Percentiles rank a stretch among this genome's conserved stretches.
Evolutionary conservation across 2,113 vertebrate genomes (phyloP).

Genomic region (Mus spicilegus): DNA sequence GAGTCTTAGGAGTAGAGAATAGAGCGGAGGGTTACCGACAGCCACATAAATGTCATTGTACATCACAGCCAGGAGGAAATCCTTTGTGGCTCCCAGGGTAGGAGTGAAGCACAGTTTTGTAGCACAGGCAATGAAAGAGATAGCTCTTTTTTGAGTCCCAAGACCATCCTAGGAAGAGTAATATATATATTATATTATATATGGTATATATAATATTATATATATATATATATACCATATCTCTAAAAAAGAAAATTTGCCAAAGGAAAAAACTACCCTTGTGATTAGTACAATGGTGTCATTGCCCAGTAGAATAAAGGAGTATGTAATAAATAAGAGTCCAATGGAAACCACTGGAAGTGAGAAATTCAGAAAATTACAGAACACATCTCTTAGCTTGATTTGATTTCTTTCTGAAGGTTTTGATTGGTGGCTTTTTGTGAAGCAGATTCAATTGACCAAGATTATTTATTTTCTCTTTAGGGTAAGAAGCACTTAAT

Average conservation of each 20-base stretch:
- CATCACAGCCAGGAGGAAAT: not conserved
- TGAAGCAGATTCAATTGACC: not conserved
- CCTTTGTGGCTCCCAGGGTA: not conserved
- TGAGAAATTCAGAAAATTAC: slow-evolving; percentile 46
- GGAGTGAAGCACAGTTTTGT: not conserved
- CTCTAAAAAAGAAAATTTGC: slow-evolving; percentile 65
- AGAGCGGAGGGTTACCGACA: not conserved
- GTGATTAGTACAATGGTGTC: slow-evolving; percentile 4
- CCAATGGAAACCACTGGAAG: slow-evolving; percentile 22
- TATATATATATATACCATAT: slow-evolving; percentile 43
- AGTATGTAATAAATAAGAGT: not conserved
- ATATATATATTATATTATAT: slow-evolving; percentile 12
- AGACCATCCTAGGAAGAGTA: slow-evolving; percentile 52
- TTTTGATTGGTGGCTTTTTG: not conserved
- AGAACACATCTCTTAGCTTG: slow-evolving; percentile 35
- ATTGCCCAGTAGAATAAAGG: slow-evolving; percentile 13
- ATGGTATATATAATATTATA: too few species aligned
- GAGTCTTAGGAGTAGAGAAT: not conserved
- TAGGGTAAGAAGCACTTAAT: not conserved
- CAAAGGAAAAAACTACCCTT: slow-evolving; percentile 59
- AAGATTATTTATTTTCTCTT: not conserved
- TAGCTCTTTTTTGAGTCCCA: not conserved
- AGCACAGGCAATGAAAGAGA: not conserved
- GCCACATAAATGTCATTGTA: not conserved
- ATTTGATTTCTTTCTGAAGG: not conserved